Percentiles rank a stretch among this genome's conserved stretches.
phyloP scores from a whole-genome alignment of 2,888 invertebrate genomes.

The Eledona agricola region DNA sequence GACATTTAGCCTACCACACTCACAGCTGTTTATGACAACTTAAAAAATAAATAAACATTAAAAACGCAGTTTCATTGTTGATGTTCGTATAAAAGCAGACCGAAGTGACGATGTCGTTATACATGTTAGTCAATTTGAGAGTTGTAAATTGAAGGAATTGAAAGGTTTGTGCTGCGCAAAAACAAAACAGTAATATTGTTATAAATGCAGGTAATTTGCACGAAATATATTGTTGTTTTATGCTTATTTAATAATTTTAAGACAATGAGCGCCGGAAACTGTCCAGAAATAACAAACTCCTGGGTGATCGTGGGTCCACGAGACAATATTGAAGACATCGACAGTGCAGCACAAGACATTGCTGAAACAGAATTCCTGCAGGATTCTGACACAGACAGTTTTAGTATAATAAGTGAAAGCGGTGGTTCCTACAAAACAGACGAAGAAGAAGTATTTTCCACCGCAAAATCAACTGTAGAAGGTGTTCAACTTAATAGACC shows the following conservation, averaged over 20 bases:
- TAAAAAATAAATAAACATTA: constrained; percentile 30
- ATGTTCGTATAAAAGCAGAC: constrained; percentile 15
- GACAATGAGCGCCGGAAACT: constrained; percentile 26
- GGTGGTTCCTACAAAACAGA: constrained; percentile 23
- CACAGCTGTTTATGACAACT: constrained; percentile 31
- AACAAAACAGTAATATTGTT: constrained; percentile 22
- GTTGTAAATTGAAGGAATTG: too few species aligned
- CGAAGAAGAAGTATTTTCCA: constrained; percentile 19
- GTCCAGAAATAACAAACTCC: constrained; percentile 29
- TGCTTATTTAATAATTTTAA: constrained; percentile 9
- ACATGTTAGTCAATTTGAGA: too few species aligned
- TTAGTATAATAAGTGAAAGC: constrained; percentile 37
- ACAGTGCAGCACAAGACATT: constrained; percentile 10
- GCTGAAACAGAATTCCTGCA: constrained; percentile 11
- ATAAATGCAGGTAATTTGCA: constrained; percentile 7
- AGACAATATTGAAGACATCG: neutral
- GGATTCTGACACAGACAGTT: constrained; percentile 36
- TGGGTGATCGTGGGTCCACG: constrained; percentile 27
- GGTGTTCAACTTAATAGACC: neutral
- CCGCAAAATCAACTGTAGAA: constrained; percentile 4
- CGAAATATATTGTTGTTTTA: constrained; percentile 3
- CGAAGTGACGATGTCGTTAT: constrained; percentile 14
- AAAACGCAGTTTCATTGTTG: constrained; percentile 33
- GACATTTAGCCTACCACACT: constrained; percentile 1
- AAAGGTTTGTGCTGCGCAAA: neutral